Conservation (phyloP, 2,888 invertebrate species). For the Aethes cnicana region DNA sequence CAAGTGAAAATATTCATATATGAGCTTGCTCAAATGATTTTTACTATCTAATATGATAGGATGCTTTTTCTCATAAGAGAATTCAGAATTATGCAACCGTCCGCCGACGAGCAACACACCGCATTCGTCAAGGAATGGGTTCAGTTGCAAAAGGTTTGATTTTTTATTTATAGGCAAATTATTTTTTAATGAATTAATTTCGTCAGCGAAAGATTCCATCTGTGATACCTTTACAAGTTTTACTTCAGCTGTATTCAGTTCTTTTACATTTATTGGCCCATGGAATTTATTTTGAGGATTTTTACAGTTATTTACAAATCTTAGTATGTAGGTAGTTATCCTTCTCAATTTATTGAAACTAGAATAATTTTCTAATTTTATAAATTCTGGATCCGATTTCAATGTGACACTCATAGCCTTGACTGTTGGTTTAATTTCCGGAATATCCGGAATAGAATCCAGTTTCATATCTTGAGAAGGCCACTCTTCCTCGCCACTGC, state of each 20-base stretch:
- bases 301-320: background rate
- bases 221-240: background rate
- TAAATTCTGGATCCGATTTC: background rate
- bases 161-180: background rate
- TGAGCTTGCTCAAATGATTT: constrained; percentile 24
- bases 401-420: background rate
- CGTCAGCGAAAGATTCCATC: background rate
- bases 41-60: constrained; percentile 23
- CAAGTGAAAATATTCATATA: constrained; percentile 30
- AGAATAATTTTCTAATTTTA: constrained; percentile 22
- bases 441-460: background rate
- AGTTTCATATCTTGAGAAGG: background rate
- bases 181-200: background rate
- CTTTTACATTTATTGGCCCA: background rate
- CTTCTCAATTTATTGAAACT: constrained; percentile 19
- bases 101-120: constrained; percentile 11
- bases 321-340: constrained; percentile 18
- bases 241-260: background rate
- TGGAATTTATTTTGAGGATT: background rate
- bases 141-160: background rate
- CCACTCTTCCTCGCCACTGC: background rate
- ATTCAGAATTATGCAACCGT: too few species aligned
- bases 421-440: background rate
- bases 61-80: constrained; percentile 23
- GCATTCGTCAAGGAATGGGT: constrained; percentile 6